These are phyloP conservation scores for Protophormia terraenovae DNA, from an alignment of 2,888 invertebrate species.

Conservation along the genomic window DNA sequence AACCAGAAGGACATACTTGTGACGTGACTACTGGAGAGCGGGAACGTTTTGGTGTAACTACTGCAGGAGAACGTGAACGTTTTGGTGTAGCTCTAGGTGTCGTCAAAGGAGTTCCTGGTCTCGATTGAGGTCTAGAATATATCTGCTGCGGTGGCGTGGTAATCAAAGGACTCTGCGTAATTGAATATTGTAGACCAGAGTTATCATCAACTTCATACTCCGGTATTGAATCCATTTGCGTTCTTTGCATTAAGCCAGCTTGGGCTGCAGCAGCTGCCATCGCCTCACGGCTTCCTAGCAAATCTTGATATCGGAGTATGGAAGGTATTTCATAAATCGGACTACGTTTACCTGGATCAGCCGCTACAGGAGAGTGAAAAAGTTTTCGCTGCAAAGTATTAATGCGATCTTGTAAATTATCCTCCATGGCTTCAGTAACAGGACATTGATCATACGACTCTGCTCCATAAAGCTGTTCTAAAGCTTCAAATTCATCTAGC, in stretches of 20 bases:
- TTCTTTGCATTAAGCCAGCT: not conserved
- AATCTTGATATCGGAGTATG: constrained; percentile 25
- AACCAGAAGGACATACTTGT: not conserved
- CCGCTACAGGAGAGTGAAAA: constrained; percentile 46
- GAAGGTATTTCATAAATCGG: constrained; percentile 24
- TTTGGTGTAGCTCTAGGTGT: not conserved
- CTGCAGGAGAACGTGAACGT: not conserved
- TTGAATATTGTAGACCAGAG: not conserved
- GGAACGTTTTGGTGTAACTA: not conserved
- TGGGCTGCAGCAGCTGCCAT: constrained; percentile 1
- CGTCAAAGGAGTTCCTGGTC: not conserved
- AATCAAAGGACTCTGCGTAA: not conserved
- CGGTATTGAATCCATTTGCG: not conserved
- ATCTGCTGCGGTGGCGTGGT: not conserved
- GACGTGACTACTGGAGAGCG: not conserved
- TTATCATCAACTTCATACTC: constrained; percentile 11
- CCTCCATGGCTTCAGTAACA: not conserved
- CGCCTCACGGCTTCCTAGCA: not conserved
- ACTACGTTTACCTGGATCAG: not conserved
- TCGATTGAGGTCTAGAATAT: not conserved
- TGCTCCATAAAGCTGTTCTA: constrained; percentile 20
- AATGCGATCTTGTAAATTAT: constrained; percentile 6
- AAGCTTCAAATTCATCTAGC: constrained; percentile 67
- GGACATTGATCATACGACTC: not conserved
- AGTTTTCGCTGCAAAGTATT: constrained; percentile 12